Percentiles rank a stretch among this genome's conserved stretches.
These are phyloP conservation scores for Myotis davidii DNA, from an alignment of 2,113 vertebrate species.

Conservation along the genomic window DNA sequence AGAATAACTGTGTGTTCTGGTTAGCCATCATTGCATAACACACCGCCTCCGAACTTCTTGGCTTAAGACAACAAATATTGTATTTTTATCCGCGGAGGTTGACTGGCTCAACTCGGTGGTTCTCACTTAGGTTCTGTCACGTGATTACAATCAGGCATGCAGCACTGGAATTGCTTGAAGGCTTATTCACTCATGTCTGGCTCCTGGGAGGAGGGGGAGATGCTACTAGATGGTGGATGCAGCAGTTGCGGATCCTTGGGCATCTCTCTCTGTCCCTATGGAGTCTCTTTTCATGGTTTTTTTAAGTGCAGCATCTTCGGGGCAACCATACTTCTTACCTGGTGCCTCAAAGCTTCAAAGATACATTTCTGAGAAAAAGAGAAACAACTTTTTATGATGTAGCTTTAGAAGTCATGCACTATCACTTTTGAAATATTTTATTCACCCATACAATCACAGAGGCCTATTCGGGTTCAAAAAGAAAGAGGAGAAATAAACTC, in stretches of 20 bases:
- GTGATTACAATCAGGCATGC: neutral
- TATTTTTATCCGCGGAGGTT: neutral
- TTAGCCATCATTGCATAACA: neutral
- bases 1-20: neutral
- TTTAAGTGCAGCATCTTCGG: neutral
- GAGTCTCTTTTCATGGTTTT: neutral
- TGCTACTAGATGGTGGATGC: neutral
- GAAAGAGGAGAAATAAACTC: neutral
- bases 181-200: neutral
- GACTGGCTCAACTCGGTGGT: neutral
- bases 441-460: neutral
- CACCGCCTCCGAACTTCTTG: neutral
- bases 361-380: neutral
- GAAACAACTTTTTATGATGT: neutral
- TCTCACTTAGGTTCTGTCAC: neutral
- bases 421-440: neutral
- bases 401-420: neutral
- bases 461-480: neutral
- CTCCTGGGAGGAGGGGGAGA: neutral
- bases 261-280: neutral
- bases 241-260: neutral
- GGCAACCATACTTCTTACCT: neutral
- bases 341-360: neutral
- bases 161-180: neutral
- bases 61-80: neutral